A percentile compares a stretch with the other conserved stretches of the same genome.
Conservation (phyloP, 2,797 vertebrate species). For the Myripristis jacobus region DNA sequence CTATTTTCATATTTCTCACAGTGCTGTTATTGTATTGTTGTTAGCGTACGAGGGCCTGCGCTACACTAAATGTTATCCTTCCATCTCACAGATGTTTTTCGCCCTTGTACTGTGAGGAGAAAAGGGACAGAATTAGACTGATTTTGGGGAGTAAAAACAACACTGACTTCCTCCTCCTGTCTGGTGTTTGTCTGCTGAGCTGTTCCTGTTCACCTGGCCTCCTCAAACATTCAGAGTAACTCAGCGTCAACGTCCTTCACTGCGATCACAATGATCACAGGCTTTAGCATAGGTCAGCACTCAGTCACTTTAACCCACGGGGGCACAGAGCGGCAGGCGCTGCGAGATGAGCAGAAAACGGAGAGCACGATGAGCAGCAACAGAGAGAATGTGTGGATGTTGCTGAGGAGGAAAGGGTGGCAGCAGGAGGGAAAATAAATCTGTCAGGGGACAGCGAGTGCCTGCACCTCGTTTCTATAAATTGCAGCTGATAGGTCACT, state of each 20-base stretch:
- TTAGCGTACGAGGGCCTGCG: background rate
- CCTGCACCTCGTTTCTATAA: constrained; percentile 82
- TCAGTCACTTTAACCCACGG: background rate
- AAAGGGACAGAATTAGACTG: background rate
- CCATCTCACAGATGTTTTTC: background rate
- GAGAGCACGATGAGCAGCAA: constrained; percentile 14
- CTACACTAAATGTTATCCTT: constrained; percentile 1
- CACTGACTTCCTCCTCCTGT: constrained; percentile 6
- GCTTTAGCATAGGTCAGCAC: constrained; percentile 34
- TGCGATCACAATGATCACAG: constrained; percentile 27
- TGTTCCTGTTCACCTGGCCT: constrained; percentile 9
- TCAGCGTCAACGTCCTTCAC: constrained; percentile 1
- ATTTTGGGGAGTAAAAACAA: constrained; percentile 3
- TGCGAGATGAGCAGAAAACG: background rate
- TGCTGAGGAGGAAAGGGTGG: constrained; percentile 10
- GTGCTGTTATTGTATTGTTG: constrained; percentile 4
- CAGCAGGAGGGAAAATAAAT: constrained; percentile 66
- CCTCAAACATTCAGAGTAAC: background rate
- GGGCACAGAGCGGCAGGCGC: background rate
- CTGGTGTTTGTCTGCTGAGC: background rate
- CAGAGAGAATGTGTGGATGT: constrained; percentile 4
- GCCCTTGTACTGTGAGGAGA: background rate
- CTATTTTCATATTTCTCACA: constrained; percentile 3
- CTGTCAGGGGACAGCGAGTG: constrained; percentile 71
- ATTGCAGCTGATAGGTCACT: constrained; percentile 83